Percentiles rank a stretch among this genome's conserved stretches.
phyloP scores from a whole-genome alignment of 2,797 vertebrate genomes.

The Myripristis murdjan region DNA sequence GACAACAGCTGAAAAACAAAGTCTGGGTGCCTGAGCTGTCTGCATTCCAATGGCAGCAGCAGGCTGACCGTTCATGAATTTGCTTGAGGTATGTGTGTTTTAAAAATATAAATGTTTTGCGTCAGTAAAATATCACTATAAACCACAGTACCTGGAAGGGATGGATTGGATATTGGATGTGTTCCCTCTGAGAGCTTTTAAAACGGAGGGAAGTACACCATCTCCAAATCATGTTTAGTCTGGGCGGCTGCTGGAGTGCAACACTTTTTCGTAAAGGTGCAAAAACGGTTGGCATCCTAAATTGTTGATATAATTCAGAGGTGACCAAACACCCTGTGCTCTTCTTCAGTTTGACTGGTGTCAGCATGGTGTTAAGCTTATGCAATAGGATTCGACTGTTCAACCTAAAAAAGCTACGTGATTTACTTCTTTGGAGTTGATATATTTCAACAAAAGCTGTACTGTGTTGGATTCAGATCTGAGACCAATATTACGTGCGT shows the following conservation, averaged over 20 bases:
- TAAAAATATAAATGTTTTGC: constrained; percentile 22
- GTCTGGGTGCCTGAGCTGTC: constrained; percentile 2
- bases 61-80: constrained; percentile 1
- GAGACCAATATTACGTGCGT: constrained; percentile 42
- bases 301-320: constrained; percentile 27
- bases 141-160: neutral
- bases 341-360: constrained; percentile 34
- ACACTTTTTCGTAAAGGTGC: constrained; percentile 28
- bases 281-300: constrained; percentile 30
- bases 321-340: constrained; percentile 14
- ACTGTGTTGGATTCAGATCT: constrained; percentile 50
- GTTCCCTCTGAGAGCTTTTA: constrained; percentile 22
- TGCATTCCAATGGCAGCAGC: neutral
- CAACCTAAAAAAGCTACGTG: constrained; percentile 24
- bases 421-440: constrained; percentile 36
- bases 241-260: constrained; percentile 35
- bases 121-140: neutral
- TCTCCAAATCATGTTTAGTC: constrained; percentile 55
- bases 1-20: constrained; percentile 19
- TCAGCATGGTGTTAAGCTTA: constrained; percentile 18
- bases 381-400: constrained; percentile 29
- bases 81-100: constrained; percentile 13
- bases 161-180: constrained; percentile 23
- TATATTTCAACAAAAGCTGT: constrained; percentile 47
- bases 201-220: constrained; percentile 8